phyloP scores from a whole-genome alignment of 1,140 invertebrate species.

The Caerostris darwini region DNA sequence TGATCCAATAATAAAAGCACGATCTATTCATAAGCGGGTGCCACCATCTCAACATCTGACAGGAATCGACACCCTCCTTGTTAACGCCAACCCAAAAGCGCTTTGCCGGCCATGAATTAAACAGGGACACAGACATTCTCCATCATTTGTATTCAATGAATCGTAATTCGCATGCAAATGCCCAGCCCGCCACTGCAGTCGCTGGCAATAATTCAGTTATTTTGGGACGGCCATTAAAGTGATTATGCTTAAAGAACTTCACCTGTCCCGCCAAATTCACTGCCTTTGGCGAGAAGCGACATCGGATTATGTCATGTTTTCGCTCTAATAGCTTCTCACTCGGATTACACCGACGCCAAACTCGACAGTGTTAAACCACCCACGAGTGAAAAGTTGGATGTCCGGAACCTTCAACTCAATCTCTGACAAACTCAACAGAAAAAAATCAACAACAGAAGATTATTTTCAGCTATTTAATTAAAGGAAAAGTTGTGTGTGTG shows the following conservation, averaged over 20 bases:
- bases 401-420: not conserved
- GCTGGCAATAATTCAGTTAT: constrained; percentile 24
- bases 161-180: constrained; percentile 32
- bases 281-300: not conserved
- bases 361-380: constrained; percentile 25
- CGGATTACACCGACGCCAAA: constrained; percentile 7
- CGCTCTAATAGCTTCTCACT: constrained; percentile 30
- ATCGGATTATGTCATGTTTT: constrained; percentile 36
- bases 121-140: not conserved
- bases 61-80: constrained; percentile 17
- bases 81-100: not conserved
- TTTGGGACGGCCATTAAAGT: constrained; percentile 3
- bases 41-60: not conserved
- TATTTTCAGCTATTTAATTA: not conserved
- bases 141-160: constrained; percentile 22
- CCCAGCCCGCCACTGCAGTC: not conserved
- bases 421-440: not conserved
- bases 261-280: constrained; percentile 21
- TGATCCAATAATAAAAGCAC: not conserved
- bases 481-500: not conserved
- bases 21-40: not conserved
- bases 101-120: not conserved
- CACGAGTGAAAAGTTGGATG: not conserved
- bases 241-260: constrained; percentile 24
- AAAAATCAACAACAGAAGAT: not conserved